Evolutionary conservation across 2,888 invertebrate species (phyloP).

Genomic region (Ypsolopha scabrella): DNA sequence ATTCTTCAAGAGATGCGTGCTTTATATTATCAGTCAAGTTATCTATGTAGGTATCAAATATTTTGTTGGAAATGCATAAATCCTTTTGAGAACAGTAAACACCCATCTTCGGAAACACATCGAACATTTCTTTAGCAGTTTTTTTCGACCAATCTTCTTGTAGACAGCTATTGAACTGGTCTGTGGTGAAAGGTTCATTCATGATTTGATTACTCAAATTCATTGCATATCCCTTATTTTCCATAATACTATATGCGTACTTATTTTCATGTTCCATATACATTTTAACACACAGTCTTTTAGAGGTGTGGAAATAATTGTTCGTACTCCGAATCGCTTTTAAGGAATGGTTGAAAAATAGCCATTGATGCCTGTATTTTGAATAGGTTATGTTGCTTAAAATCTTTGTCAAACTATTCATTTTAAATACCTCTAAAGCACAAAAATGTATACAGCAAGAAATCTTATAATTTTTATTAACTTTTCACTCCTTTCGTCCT

Average conservation of each 20-base stretch:
- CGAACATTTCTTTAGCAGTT: conserved; percentile 28
- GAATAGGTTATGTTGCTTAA: too few relatives aligned
- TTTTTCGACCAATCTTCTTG: conserved; percentile 33
- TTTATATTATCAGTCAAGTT: conserved; percentile 61
- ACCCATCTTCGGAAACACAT: conserved; percentile 37
- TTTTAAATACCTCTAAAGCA: too few relatives aligned
- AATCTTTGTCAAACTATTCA: too few relatives aligned
- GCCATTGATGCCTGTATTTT: too few relatives aligned
- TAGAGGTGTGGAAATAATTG: conserved; percentile 20
- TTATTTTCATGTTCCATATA: conserved; percentile 50
- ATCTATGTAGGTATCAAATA: conserved; percentile 51
- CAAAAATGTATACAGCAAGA: too few relatives aligned
- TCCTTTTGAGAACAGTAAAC: conserved; percentile 35
- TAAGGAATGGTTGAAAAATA: too few relatives aligned
- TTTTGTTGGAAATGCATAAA: conserved; percentile 38
- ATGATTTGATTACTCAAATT: conserved; percentile 8
- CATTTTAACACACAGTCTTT: conserved; percentile 31
- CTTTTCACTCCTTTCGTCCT: too few relatives aligned
- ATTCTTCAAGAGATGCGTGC: conserved; percentile 66
- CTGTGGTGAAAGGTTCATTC: conserved; percentile 11
- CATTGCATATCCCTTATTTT: conserved; percentile 37
- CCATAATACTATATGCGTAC: conserved; percentile 49
- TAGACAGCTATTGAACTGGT: conserved; percentile 27
- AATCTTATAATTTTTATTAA: too few relatives aligned
- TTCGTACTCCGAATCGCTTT: too few relatives aligned